Base-by-base conservation (phyloP, 2,888 invertebrate species). In the Melipona beecheii region DNA sequence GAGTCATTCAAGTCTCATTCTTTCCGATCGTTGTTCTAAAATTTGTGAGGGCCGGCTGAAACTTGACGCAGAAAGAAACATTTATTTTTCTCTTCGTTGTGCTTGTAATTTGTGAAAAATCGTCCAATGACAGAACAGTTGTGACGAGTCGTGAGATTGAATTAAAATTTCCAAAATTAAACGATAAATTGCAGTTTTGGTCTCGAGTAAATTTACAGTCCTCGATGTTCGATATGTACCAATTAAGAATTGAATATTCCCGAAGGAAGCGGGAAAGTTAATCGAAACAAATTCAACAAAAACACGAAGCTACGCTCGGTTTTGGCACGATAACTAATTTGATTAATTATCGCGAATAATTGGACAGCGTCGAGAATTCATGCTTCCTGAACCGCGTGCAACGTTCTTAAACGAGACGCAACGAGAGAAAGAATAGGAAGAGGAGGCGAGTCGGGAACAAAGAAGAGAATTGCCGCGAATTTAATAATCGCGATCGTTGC, bases 401-500 rank as follows among this genome's bases (percentile, higher is more conserved):
- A 1, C 21, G 36, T 31, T 43, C 72, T 75, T 78, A 85, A 36
- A 78, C 78, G 71, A 79, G 72, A 58, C 11, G 17, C 31, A 27
- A 6, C 17, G 15, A 11, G 58, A 62, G 13, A 69, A n/a, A 24
- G 19, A 2, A 17, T 21, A 17, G 62, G 68, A 2, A 64, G 58
- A 50, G 31, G 27, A 24, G 68, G 36, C 9, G 9, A 36, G 36
- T 36, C 36, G 36, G 1, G 36, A 9, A 36, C 36, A 36, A 9
- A 19, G 69, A 31, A 15, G 43, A 24, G 75, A 81, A 72, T 73
- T 15, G 69, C 52, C 58, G 69, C 78, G 78, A 88, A 87, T 88
- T 79, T 88, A 88, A 88, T 88, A 88, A 88, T 89, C 84, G 81
- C 75, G 65, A 78, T 85, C 78, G 83, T 88, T 88, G 88, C 52